phyloP scores from a whole-genome alignment of 1,140 invertebrate genomes.

The Drosophila albomicans region DNA sequence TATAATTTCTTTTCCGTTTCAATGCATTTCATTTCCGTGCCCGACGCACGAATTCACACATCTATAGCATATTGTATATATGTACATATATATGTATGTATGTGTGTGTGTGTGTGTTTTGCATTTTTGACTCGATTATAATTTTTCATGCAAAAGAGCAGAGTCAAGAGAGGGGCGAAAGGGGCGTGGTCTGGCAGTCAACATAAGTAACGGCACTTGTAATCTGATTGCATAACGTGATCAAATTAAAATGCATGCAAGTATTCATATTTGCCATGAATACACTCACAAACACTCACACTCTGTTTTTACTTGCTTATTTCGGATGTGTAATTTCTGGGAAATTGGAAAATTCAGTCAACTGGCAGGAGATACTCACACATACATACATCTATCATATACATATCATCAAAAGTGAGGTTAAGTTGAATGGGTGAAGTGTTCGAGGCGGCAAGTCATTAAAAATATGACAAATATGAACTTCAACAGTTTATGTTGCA shows the following conservation, averaged over 20 bases:
- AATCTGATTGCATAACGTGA: constrained; percentile 74
- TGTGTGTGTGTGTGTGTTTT: constrained; percentile 40
- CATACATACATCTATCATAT: too few species aligned
- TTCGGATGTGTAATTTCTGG: background rate
- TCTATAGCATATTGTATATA: too few species aligned
- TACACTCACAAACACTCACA: constrained; percentile 21
- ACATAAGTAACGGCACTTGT: constrained; percentile 59
- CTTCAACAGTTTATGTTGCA: too few species aligned
- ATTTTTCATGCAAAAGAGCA: constrained; percentile 65
- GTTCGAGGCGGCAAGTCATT: background rate
- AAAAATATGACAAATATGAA: too few species aligned
- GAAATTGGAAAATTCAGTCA: background rate
- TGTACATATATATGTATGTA: constrained; percentile 17
- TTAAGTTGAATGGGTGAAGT: background rate
- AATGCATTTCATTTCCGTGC: constrained; percentile 80
- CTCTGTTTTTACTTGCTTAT: background rate
- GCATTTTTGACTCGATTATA: constrained; percentile 79
- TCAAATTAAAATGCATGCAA: constrained; percentile 62
- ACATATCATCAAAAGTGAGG: too few species aligned
- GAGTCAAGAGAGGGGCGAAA: background rate
- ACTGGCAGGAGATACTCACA: background rate
- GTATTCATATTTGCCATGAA: constrained; percentile 39
- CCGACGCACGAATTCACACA: constrained; percentile 56
- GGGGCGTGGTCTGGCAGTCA: background rate
- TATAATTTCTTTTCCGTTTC: constrained; percentile 83